Conservation (phyloP, 1,140 invertebrate genomes). For the Bombus ignitus region DNA sequence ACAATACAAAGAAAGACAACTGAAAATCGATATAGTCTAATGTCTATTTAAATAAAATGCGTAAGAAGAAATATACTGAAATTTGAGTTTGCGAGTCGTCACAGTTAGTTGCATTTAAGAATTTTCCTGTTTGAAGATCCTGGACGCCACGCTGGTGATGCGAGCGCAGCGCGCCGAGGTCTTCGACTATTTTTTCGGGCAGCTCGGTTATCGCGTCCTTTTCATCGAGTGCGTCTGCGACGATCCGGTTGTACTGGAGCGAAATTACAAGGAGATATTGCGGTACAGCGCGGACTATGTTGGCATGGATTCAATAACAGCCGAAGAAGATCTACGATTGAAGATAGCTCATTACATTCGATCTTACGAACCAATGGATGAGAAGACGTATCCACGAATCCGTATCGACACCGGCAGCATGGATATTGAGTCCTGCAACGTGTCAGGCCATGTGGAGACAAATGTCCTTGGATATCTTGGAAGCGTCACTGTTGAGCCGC, state of each 20-base stretch:
- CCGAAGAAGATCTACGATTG: conserved; percentile 91
- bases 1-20: neutral
- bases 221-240: conserved; percentile 97
- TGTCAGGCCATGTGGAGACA: conserved; percentile 88
- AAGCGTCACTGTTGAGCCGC: conserved; percentile 88
- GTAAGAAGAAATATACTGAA: neutral
- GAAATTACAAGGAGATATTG: conserved; percentile 95
- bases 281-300: conserved; percentile 95
- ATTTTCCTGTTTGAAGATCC: conserved; percentile 85
- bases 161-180: conserved; percentile 90
- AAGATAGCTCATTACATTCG: conserved; percentile 93
- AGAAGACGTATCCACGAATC: conserved; percentile 83
- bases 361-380: conserved; percentile 91
- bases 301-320: conserved; percentile 89
- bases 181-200: conserved; percentile 87
- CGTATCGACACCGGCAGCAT: conserved; percentile 88
- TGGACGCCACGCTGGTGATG: conserved; percentile 97
- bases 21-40: neutral
- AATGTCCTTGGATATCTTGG: conserved; percentile 91
- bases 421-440: conserved; percentile 84
- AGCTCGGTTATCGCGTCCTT: conserved; percentile 92
- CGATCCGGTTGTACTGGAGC: conserved; percentile 90
- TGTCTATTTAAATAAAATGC: neutral
- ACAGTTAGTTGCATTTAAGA: conserved; percentile 11
- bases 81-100: neutral